Conservation (phyloP, 2,113 vertebrate species). For the Phasianus colchicus region DNA sequence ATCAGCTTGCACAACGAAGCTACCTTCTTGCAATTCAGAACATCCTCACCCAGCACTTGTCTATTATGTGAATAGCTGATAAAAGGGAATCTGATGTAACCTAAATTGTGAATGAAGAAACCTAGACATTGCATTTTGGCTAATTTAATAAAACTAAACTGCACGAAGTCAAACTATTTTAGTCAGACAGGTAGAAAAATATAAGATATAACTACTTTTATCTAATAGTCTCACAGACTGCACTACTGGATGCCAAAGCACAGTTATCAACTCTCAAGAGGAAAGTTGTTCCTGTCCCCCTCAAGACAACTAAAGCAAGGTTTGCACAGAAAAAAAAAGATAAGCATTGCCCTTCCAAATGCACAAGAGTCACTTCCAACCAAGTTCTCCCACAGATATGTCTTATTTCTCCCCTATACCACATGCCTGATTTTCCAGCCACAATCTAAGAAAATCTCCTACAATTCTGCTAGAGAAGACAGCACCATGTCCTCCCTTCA, state of each 20-base stretch:
- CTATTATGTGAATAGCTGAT: background rate
- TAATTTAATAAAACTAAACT: constrained; percentile 6
- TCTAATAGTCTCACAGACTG: background rate
- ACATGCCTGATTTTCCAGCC: background rate
- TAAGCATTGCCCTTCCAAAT: background rate
- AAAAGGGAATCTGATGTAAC: background rate
- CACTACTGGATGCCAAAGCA: background rate
- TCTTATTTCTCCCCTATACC: no score
- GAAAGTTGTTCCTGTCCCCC: background rate
- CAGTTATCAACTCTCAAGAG: background rate
- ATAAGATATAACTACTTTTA: background rate
- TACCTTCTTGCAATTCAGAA: background rate
- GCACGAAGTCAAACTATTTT: background rate
- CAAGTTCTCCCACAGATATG: background rate
- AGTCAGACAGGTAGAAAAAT: background rate
- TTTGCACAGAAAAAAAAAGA: background rate
- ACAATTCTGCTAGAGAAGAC: background rate
- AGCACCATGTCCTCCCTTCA: background rate
- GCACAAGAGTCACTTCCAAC: background rate
- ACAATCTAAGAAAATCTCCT: background rate
- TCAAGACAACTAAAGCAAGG: background rate
- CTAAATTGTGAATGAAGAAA: background rate
- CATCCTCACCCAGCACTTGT: background rate
- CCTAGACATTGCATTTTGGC: background rate
- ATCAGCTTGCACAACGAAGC: constrained; percentile 24